Conservation (phyloP, 2,888 invertebrate species). For the Drosophila infuscata region DNA sequence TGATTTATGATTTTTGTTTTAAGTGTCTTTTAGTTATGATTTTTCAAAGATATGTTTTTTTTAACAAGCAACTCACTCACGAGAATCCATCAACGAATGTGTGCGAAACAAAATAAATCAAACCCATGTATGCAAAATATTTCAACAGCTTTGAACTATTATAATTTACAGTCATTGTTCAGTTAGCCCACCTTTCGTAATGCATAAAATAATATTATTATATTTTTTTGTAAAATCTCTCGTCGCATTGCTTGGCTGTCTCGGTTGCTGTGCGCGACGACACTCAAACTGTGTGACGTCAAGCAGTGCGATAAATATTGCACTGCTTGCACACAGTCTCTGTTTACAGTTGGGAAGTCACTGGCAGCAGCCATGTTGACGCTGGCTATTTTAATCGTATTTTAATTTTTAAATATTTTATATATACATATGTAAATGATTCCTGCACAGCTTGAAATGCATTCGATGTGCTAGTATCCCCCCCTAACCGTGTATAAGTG, state of each 20-base stretch:
- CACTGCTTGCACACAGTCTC: conserved; percentile 35
- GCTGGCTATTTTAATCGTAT: conserved; percentile 26
- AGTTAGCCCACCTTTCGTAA: conserved; percentile 24
- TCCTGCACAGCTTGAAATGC: conserved; percentile 64
- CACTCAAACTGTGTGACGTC: conserved; percentile 30
- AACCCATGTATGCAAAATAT: conserved; percentile 38
- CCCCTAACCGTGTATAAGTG: conserved; percentile 39
- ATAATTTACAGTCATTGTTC: conserved; percentile 31
- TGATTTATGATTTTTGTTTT: conserved; percentile 46
- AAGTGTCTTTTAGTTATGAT: conserved; percentile 56
- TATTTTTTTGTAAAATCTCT: conserved; percentile 1
- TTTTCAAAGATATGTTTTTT: conserved; percentile 41
- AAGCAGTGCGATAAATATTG: conserved; percentile 34
- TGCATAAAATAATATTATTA: conserved; percentile 12
- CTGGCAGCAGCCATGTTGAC: conserved; percentile 50
- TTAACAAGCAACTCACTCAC: conserved; percentile 32
- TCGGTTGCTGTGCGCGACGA: conserved; percentile 24
- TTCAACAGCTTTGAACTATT: conserved; percentile 19
- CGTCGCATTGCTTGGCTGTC: conserved; percentile 8
- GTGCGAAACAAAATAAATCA: conserved; percentile 28
- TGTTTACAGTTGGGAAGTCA: conserved; percentile 29
- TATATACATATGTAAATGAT: conserved; percentile 6
- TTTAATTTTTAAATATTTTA: conserved; percentile 19
- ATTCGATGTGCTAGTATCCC: conserved; percentile 35
- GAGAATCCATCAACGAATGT: conserved; percentile 39